Percentiles rank a stretch among this genome's conserved stretches.
Evolutionary conservation across 2,113 vertebrate genomes (phyloP).

Genomic region (Tichodroma muraria): DNA sequence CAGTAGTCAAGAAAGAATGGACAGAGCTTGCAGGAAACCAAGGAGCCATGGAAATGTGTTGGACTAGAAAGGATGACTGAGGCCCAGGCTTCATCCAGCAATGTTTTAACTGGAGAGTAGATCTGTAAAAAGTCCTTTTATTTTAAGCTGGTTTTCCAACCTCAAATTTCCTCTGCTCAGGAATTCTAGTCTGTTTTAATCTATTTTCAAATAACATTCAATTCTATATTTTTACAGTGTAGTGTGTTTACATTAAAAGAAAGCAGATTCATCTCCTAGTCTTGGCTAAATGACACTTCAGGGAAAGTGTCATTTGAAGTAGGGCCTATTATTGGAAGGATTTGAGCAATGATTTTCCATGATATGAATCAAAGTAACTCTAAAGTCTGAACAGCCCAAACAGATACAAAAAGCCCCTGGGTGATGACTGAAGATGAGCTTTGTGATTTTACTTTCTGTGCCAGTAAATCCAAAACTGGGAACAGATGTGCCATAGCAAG

Average conservation of each 20-base stretch:
- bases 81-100: background rate
- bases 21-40: background rate
- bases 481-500: background rate
- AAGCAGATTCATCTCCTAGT: background rate
- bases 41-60: background rate
- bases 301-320: background rate
- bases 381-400: background rate
- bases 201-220: background rate
- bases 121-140: background rate
- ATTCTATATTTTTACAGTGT: background rate
- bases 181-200: background rate
- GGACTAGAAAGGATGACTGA: background rate
- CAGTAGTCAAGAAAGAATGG: background rate
- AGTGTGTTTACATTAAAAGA: background rate
- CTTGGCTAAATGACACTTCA: background rate
- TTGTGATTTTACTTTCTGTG: background rate
- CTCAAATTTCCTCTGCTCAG: background rate
- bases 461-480: background rate
- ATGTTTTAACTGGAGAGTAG: background rate
- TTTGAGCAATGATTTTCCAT: background rate
- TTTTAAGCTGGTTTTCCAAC: background rate
- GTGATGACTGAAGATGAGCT: background rate
- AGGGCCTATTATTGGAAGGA: background rate
- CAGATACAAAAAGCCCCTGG: background rate
- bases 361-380: background rate